phyloP scores from a whole-genome alignment of 1,140 invertebrate species.

The Medauroidea extradentata region DNA sequence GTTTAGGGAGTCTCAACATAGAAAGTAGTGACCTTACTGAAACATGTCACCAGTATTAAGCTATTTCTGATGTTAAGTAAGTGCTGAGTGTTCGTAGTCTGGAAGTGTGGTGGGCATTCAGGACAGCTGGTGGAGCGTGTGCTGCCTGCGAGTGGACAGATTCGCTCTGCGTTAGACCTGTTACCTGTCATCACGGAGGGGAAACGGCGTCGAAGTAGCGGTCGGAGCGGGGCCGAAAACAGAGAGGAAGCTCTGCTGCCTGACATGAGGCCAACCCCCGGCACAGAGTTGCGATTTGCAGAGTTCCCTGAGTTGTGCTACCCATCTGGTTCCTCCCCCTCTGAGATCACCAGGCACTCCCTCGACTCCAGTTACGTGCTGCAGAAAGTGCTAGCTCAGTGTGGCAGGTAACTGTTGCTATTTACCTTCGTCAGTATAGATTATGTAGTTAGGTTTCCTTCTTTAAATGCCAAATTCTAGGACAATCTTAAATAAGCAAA shows the following conservation, averaged over 20 bases:
- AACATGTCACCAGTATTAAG: too few species aligned
- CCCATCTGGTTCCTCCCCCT: slow-evolving; percentile 69
- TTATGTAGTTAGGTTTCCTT: too few species aligned
- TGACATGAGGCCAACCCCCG: slow-evolving; percentile 69
- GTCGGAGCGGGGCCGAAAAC: slow-evolving; percentile 48
- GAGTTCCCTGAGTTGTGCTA: slow-evolving; percentile 69
- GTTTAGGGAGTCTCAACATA: too few species aligned
- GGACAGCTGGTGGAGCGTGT: slow-evolving; percentile 49
- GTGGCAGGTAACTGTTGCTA: slow-evolving; percentile 62
- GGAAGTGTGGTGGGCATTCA: too few species aligned
- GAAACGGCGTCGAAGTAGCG: slow-evolving; percentile 32
- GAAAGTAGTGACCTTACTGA: too few species aligned
- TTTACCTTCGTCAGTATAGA: too few species aligned
- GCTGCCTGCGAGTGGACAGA: slow-evolving; percentile 56
- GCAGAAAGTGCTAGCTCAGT: slow-evolving; percentile 57
- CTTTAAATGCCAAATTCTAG: too few species aligned
- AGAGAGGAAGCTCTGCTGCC: slow-evolving; percentile 74
- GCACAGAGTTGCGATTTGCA: slow-evolving; percentile 76
- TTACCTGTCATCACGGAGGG: slow-evolving; percentile 44
- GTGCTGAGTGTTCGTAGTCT: too few species aligned
- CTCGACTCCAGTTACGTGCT: slow-evolving; percentile 81
- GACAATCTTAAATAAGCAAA: too few species aligned
- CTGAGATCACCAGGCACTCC: slow-evolving; percentile 80
- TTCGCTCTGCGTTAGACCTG: slow-evolving; percentile 67
- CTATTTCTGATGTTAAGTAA: too few species aligned